Conservation (phyloP, 2,888 invertebrate species). For the Cheilosia grossa region DNA sequence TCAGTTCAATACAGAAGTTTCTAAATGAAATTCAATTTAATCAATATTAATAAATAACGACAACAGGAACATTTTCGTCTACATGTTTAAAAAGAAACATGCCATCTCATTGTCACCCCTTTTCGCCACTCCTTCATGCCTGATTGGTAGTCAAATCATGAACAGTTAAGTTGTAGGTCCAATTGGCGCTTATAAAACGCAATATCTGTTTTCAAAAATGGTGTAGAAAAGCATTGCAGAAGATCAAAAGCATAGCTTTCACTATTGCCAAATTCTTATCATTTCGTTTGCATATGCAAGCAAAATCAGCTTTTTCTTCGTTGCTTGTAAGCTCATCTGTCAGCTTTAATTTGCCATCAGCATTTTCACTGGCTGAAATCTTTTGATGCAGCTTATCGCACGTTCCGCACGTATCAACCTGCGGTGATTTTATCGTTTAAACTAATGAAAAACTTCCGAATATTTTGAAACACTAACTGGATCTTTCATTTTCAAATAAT, state of each 20-base stretch:
- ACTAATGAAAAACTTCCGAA: slow-evolving; percentile 3
- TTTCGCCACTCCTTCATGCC: slow-evolving; percentile 9
- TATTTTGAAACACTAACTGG: background rate
- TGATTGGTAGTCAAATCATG: slow-evolving; percentile 17
- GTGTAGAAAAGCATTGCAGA: slow-evolving; percentile 33
- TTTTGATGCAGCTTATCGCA: background rate
- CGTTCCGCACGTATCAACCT: slow-evolving; percentile 16
- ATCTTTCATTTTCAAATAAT: background rate
- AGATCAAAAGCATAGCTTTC: slow-evolving; percentile 32
- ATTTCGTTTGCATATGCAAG: background rate
- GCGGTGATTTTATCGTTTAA: slow-evolving; percentile 21
- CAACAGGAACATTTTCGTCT: no score
- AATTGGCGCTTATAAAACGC: slow-evolving; percentile 27
- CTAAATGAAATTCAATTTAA: no score
- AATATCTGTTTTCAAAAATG: slow-evolving; percentile 28
- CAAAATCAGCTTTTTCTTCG: slow-evolving; percentile 15
- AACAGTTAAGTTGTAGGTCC: background rate
- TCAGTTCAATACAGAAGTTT: no score
- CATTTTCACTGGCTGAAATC: background rate
- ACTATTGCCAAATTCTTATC: background rate
- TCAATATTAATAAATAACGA: no score
- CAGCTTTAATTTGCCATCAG: slow-evolving; percentile 11
- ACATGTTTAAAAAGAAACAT: no score
- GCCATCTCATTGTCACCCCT: slow-evolving; percentile 4
- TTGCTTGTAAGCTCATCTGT: slow-evolving; percentile 6